Percentiles rank a stretch among this genome's conserved stretches.
These are phyloP conservation scores for Apistogramma diplotaenia DNA, from an alignment of 2,113 vertebrate species.

Conservation along the genomic window DNA sequence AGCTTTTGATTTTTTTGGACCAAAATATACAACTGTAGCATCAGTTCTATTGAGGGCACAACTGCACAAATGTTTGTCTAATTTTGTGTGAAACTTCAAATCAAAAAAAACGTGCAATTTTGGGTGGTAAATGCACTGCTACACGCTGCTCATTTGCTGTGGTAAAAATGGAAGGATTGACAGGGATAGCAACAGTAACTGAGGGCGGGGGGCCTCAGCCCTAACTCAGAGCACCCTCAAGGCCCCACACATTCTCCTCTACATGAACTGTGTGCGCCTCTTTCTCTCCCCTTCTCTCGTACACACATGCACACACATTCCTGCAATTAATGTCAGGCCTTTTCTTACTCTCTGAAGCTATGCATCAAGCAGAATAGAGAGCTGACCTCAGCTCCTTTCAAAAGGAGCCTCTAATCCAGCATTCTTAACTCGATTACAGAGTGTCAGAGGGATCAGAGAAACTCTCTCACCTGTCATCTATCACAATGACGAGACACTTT, in stretches of 20 bases:
- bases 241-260: constrained; percentile 9
- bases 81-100: neutral
- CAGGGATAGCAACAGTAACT: neutral
- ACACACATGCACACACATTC: constrained; percentile 42
- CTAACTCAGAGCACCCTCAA: neutral
- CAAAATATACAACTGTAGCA: neutral
- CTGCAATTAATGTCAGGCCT: constrained; percentile 47
- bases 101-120: neutral
- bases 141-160: neutral
- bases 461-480: constrained; percentile 81
- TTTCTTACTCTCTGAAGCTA: constrained; percentile 52
- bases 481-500: constrained; percentile 37
- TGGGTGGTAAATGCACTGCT: neutral
- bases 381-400: constrained; percentile 67
- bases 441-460: constrained; percentile 75
- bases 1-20: neutral
- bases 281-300: neutral
- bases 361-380: constrained; percentile 57
- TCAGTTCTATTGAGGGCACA: neutral
- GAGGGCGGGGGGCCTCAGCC: neutral
- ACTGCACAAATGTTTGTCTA: neutral
- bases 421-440: constrained; percentile 80
- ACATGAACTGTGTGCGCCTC: neutral
- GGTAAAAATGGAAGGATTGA: neutral
- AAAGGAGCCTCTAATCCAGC: constrained; percentile 74